Conservation (phyloP, 2,888 invertebrate genomes). For the Drosophila pseudotalamancana region DNA sequence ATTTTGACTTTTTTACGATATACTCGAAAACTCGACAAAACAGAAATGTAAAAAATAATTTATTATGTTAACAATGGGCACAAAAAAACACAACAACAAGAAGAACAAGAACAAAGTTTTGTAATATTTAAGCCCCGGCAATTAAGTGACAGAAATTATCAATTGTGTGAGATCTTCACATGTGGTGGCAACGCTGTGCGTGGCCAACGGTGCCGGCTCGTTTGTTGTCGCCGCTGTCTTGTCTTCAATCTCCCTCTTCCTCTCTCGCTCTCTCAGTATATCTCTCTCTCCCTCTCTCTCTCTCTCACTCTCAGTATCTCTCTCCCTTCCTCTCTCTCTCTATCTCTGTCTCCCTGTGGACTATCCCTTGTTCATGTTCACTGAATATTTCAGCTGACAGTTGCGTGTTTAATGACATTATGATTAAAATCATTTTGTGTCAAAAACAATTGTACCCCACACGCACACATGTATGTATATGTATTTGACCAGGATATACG, state of each 20-base stretch:
- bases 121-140: constrained; percentile 75
- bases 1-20: constrained; percentile 50
- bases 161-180: constrained; percentile 69
- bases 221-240: constrained; percentile 53
- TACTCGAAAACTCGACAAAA: constrained; percentile 23
- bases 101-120: constrained; percentile 57
- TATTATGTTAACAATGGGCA: constrained; percentile 73
- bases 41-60: constrained; percentile 59
- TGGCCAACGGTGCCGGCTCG: constrained; percentile 31
- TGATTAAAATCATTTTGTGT: constrained; percentile 78
- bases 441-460: constrained; percentile 72
- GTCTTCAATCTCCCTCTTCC: not conserved
- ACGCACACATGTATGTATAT: constrained; percentile 35
- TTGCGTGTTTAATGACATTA: constrained; percentile 77
- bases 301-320: not conserved
- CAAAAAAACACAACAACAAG: constrained; percentile 6
- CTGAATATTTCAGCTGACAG: constrained; percentile 59
- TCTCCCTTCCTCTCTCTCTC: not conserved
- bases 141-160: constrained; percentile 76
- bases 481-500: constrained; percentile 25
- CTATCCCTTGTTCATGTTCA: constrained; percentile 55
- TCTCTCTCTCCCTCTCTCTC: not conserved
- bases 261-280: no score
- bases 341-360: not conserved
- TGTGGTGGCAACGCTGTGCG: constrained; percentile 52